Evolutionary conservation across 2,797 vertebrate species (phyloP), one percentile per base, ranked within the genome.

Genomic region (Rhinoraja longicauda): DNA sequence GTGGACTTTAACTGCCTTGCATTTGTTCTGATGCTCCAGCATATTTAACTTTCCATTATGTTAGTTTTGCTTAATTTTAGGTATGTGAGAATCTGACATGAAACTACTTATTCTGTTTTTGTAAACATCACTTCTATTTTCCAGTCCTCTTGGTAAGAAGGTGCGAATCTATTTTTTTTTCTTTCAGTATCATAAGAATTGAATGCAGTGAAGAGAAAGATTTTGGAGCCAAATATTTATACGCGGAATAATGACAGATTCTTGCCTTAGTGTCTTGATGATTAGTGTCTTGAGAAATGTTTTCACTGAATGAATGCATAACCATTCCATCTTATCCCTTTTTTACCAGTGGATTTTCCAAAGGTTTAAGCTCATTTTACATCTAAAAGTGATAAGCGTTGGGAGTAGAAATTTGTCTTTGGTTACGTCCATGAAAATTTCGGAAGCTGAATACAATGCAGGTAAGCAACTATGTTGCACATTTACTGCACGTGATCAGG

Each of bases 21-120:
- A 64, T 64, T 88, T 53, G 24, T 45, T 39, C 7, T 81, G 57
- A 86, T 19, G 26, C 64, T 88, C 59, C 62, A 15, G 36, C n/a
- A 90, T 17, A 67, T 10, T 64, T 90, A 36, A 67, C 62, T 90
- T 90, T 36, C 29, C 62, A 32, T 67, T 36, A 90, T n/a, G 57
- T 64, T 64, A 62, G 84, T 62, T n/a, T 90, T 90, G 15, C 67
- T 90, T 90, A n/a, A 36, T 36, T 64, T 88, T 67, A 88, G 19
- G 32, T 64, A 29, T 67, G 17, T 7, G 36, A 36, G 13, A 67
- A 13, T 8, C 88, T 36, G n/a, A 15, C 12, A 67, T 67, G n/a
- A 90, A 17, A 70, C n/a, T 19, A 21, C n/a, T 36, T 19, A 36
- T 17, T 88, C n/a, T 19, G 13, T 88, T 62, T 19, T 62, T 10